Percentiles rank a stretch among this genome's conserved stretches.
phyloP scores from a whole-genome alignment of 30 jellyfish, hydroid and myxozoan species.

The Clytia hemisphaerica region DNA sequence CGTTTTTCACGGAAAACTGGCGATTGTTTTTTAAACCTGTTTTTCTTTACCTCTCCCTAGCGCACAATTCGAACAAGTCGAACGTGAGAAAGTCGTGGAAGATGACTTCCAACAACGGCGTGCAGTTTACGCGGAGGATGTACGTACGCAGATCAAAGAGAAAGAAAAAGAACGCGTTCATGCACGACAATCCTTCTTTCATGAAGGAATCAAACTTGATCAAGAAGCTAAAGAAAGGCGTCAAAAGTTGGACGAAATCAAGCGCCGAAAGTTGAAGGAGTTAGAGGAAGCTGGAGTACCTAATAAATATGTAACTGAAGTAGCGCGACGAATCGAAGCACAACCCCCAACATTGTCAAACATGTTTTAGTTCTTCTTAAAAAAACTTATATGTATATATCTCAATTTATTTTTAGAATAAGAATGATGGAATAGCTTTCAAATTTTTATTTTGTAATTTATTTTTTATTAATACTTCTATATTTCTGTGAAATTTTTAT shows the following conservation, averaged over 20 bases:
- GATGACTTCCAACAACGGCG: constrained; percentile 28
- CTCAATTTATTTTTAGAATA: no score
- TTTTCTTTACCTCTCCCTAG: constrained; percentile 8
- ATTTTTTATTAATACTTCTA: no score
- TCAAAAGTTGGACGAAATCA: constrained; percentile 87
- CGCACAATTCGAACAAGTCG: constrained; percentile 79
- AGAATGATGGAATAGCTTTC: no score
- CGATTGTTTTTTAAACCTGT: not conserved
- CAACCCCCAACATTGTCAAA: constrained; percentile 77
- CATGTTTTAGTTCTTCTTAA: constrained; percentile 33
- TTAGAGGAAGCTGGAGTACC: constrained; percentile 97
- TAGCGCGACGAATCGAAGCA: constrained; percentile 92
- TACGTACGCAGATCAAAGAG: constrained; percentile 85
- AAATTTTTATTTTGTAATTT: no score
- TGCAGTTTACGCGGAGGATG: constrained; percentile 60
- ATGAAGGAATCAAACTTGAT: constrained; percentile 94
- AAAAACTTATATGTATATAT: no score
- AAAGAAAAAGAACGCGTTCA: constrained; percentile 81
- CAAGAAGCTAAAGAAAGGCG: constrained; percentile 93
- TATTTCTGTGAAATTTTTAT: no score
- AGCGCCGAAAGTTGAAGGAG: constrained; percentile 83
- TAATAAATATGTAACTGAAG: constrained; percentile 81
- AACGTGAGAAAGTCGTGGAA: constrained; percentile 65
- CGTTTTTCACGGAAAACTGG: not conserved
- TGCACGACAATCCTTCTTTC: constrained; percentile 81